A percentile compares a stretch with the other conserved stretches of the same genome.
Conservation (phyloP, 2,113 vertebrate species). For the Ciconia maguari region DNA sequence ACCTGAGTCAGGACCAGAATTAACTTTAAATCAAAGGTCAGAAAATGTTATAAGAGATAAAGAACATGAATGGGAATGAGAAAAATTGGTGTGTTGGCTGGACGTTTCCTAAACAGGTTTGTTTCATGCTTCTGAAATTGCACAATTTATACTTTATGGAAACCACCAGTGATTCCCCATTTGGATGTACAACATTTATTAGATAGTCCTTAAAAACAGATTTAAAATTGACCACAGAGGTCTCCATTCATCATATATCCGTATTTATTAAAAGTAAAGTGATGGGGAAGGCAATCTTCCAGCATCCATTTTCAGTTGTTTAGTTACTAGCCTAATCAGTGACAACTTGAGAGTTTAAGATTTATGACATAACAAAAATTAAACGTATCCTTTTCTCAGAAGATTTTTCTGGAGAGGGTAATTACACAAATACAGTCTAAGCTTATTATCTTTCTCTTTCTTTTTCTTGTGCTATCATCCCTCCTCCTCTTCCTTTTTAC, state of each 20-base stretch:
- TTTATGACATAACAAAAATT: slow-evolving; percentile 69
- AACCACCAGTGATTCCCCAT: neutral
- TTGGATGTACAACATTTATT: neutral
- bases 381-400: slow-evolving; percentile 68
- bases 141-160: neutral
- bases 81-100: neutral
- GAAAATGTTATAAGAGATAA: neutral
- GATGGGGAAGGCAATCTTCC: slow-evolving; percentile 7
- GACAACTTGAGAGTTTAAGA: slow-evolving; percentile 57
- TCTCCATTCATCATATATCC: slow-evolving; percentile 22
- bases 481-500: slow-evolving; percentile 59
- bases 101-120: neutral
- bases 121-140: neutral
- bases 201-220: slow-evolving; percentile 3
- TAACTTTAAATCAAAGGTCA: neutral
- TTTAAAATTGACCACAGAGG: neutral
- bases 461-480: neutral
- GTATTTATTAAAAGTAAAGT: slow-evolving; percentile 22
- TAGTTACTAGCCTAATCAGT: slow-evolving; percentile 54
- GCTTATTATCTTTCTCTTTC: slow-evolving; percentile 66
- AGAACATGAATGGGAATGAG: neutral
- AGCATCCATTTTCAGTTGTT: slow-evolving; percentile 53
- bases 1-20: neutral
- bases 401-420: slow-evolving; percentile 67
- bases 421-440: slow-evolving; percentile 75